Conservation (phyloP, 2,888 invertebrate species). For the Julus scanicus region DNA sequence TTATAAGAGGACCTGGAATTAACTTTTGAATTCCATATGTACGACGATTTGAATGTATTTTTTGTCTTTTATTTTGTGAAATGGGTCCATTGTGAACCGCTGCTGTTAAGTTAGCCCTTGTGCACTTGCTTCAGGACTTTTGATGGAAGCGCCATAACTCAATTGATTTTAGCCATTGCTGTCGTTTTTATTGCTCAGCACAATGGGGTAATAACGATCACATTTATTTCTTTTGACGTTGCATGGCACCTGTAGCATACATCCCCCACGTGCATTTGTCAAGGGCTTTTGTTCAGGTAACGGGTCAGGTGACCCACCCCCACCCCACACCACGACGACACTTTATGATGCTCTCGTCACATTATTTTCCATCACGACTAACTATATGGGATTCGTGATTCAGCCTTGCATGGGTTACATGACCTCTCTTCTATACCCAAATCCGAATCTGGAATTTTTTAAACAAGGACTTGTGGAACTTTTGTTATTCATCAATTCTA, state of each 20-base stretch:
- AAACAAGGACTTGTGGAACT: too few relatives aligned
- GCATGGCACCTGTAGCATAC: constrained; percentile 40
- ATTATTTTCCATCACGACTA: neutral
- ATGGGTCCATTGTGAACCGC: neutral
- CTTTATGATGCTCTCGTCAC: neutral
- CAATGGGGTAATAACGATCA: constrained; percentile 45
- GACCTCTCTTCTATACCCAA: neutral
- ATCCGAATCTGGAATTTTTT: too few relatives aligned
- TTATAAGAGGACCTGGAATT: neutral
- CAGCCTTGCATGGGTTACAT: neutral
- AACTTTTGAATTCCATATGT: neutral
- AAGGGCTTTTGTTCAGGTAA: constrained; percentile 43
- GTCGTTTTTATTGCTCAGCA: constrained; percentile 42
- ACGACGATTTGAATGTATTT: too few relatives aligned
- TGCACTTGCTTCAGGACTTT: neutral
- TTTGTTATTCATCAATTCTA: too few relatives aligned
- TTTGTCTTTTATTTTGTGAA: too few relatives aligned
- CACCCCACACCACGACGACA: neutral
- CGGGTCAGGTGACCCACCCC: neutral
- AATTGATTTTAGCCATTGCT: constrained; percentile 19
- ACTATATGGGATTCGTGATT: neutral
- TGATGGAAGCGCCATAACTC: constrained; percentile 39
- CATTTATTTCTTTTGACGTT: constrained; percentile 43
- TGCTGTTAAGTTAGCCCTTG: neutral
- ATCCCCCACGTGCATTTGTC: constrained; percentile 24